A percentile compares a stretch with the other conserved stretches of the same genome.
Conservation (phyloP, 2,888 invertebrate genomes). For the Sphaeridia pumilis region DNA sequence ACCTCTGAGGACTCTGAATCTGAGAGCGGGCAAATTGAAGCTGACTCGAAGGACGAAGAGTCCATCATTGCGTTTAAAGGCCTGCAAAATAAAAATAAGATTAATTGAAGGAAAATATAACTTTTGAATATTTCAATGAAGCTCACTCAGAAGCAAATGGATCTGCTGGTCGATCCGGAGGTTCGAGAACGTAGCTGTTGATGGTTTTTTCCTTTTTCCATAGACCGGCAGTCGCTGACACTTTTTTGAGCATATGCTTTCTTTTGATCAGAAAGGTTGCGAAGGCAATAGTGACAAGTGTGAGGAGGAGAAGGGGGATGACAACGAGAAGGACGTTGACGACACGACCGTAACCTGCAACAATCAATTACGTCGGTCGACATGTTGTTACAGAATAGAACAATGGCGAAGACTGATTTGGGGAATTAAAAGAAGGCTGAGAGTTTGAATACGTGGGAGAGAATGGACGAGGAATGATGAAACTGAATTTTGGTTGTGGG, state of each 20-base stretch:
- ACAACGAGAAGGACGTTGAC: slow-evolving; percentile 24
- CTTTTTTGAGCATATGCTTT: slow-evolving; percentile 14
- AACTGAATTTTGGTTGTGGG: too few species aligned
- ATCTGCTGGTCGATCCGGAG: too few species aligned
- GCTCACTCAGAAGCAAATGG: too few species aligned
- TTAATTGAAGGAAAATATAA: too few species aligned
- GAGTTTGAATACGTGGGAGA: too few species aligned
- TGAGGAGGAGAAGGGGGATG: slow-evolving; percentile 19
- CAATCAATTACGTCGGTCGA: background rate
- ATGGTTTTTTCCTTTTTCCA: slow-evolving; percentile 11
- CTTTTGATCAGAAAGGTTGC: slow-evolving; percentile 21
- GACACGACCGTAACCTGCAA: slow-evolving; percentile 23
- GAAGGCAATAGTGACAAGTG: slow-evolving; percentile 16
- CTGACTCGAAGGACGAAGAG: slow-evolving; percentile 14
- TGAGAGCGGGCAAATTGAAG: slow-evolving; percentile 9
- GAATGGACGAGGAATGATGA: too few species aligned
- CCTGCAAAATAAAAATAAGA: background rate
- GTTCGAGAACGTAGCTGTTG: slow-evolving; percentile 6
- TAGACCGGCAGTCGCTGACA: background rate
- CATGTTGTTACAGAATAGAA: too few species aligned
- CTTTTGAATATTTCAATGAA: too few species aligned
- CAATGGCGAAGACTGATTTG: too few species aligned
- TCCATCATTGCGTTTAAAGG: background rate
- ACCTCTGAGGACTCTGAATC: slow-evolving; percentile 15
- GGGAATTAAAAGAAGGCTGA: too few species aligned